Evolutionary conservation across 2,797 vertebrate genomes (phyloP), one percentile per base, ranked within the genome.

Genomic region (Bufotes viridis): DNA sequence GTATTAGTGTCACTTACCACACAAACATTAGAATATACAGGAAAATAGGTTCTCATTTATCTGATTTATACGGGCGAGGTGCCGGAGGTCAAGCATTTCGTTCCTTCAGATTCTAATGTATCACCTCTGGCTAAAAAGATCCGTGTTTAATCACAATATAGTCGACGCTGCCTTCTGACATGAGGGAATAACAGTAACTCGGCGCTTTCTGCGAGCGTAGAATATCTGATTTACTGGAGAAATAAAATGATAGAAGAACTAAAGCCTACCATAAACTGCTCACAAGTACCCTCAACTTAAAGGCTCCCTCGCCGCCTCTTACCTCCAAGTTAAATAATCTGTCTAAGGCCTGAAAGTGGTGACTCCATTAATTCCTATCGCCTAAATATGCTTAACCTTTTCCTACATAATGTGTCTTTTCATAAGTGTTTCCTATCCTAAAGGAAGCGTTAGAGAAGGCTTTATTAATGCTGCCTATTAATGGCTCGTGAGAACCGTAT

Each of bases 221-320:
- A 92, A 92, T 86, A 91, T 90, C 92, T 91, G 91, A 92, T 93
- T 94, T 94, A 94, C 92, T 91, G 92, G 92, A 92, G 94, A 93
- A 93, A 94, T 95, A 94, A 94, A 94, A 94, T 90, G 70, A 93
- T 92, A 91, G 90, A 93, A 93, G 92, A 92, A 93, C 91, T 91
- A 93, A 92, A 93, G 93, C 91, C 92, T 91, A 91, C 92, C 93
- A 91, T 94, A 94, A 94, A 95, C 90, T 87, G 70, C 90, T 91
- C 87, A 88, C 90, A 94, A 91, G 90, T 90, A 94, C 91, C 94
- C 93, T 93, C 90, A 63, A 91, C 92, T 94, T 95, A 94, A 94
- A 93, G 86, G 90, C 90, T 94, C 94, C 93, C 94, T 91, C 89
- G 93, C 72, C 93, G 92, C 94, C 92, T 93, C 91, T 94, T 93